Percentiles rank a stretch among this genome's conserved stretches.
Conservation (phyloP, 2,113 vertebrate species). For the Glaucomys volans region DNA sequence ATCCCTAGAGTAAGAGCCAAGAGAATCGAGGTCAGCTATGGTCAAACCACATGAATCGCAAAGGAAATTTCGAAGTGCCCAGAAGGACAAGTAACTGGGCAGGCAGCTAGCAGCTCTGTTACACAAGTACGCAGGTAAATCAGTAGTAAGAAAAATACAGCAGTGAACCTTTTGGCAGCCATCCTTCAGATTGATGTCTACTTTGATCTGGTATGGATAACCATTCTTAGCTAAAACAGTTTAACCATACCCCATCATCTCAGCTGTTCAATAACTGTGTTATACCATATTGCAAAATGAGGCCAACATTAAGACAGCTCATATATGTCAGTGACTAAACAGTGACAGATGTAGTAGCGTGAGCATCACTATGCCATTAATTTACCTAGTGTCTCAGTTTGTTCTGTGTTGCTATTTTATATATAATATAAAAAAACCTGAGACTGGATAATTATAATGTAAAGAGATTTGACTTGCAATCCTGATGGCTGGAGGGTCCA, state of each 20-base stretch:
- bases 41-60: neutral
- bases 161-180: neutral
- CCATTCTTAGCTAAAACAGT: neutral
- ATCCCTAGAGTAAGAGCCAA: neutral
- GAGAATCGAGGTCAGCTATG: neutral
- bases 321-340: neutral
- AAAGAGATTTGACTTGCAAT: neutral
- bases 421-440: neutral
- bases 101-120: neutral
- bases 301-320: neutral
- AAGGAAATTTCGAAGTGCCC: constrained; percentile 9
- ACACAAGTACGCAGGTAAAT: neutral
- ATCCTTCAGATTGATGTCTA: neutral
- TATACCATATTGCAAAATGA: neutral
- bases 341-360: neutral
- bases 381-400: neutral
- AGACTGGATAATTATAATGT: neutral
- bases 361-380: neutral
- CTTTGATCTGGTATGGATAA: neutral
- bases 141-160: neutral
- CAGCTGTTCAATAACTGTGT: neutral
- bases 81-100: neutral
- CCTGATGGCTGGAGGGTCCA: neutral
- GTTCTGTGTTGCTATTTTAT: neutral
- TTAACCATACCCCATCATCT: neutral